phyloP scores from a whole-genome alignment of 2,888 invertebrate genomes.

The Aphidoletes aphidimyza region DNA sequence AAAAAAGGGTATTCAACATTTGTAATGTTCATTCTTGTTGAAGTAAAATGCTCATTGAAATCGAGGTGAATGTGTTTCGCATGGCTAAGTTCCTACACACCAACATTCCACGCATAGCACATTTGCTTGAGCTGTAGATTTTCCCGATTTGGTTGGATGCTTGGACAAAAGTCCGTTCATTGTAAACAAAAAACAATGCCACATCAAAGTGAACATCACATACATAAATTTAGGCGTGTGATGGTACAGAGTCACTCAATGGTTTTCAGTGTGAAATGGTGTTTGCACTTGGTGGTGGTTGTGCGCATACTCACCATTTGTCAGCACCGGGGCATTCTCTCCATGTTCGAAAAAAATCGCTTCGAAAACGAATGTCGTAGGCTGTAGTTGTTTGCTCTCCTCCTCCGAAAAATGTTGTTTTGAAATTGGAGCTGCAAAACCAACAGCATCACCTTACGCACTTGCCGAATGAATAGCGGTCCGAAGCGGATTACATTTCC shows the following conservation, averaged over 20 bases:
- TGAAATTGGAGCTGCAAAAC: conserved; percentile 18
- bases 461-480: not conserved
- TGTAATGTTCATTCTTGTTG: too few species aligned
- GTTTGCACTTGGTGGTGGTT: too few species aligned
- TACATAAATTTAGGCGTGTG: not conserved
- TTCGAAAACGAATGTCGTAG: not conserved
- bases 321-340: not conserved
- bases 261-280: not conserved
- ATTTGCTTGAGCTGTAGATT: too few species aligned
- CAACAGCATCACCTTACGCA: too few species aligned
- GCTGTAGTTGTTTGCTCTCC: not conserved
- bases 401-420: not conserved
- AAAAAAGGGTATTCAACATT: too few species aligned
- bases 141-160: too few species aligned
- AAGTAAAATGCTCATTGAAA: not conserved
- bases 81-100: too few species aligned
- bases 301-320: conserved; percentile 35
- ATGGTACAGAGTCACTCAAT: not conserved
- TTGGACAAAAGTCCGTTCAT: not conserved
- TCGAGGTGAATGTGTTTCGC: not conserved
- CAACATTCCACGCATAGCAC: too few species aligned
- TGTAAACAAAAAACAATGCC: conserved; percentile 5
- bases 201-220: not conserved
- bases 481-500: not conserved
- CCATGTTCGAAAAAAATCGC: conserved; percentile 32